Evolutionary conservation across 53 echinoderm and acorn worm genomes (phyloP), one percentile per base, ranked within the genome.

Genomic region (Stichopus horrens): DNA sequence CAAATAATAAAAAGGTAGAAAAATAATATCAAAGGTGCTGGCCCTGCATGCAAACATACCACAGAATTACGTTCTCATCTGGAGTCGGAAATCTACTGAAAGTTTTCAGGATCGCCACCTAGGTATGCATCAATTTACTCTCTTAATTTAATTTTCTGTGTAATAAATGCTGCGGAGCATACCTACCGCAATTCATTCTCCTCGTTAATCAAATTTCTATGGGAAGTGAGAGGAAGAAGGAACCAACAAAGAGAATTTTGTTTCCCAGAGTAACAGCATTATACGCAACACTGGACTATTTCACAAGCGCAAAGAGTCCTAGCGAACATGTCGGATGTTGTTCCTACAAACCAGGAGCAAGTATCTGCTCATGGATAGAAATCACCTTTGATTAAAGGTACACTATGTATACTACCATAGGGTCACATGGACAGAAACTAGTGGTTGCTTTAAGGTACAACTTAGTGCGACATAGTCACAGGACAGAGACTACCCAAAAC

Each of bases 131-230:
- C 71, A 71, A 71, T 71, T 71, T 71, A 71, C 16, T 71, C 71
- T 71, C 71, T 71, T 71, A 71, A 71, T 71, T 71, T 71, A 71
- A 71, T 71, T 71, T 18, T 71, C 71, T 4, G 71, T 71, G 71
- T 71, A 71, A 71, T 71, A 71, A 71, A 71, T 18, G 71, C 71
- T 71, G 71, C 71, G n/a, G 19, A 71, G 71, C 71, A 71, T 71
- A 71, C 71, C 71, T 19, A 16, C 71, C 71, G 18, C 71, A 71
- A 71, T 16, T 71, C 71, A 71, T 18, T 71, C 71, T 18, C 7
- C 71, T 13, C 16, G 14, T 71, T 71, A 71, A 71, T 71, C 71
- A 71, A 71, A 71, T 71, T 71, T 71, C 71, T 16, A 71, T 20
- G 19, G 18, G 71, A 71, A 71, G 19, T 71, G 71, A 71, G 71